A percentile compares a stretch with the other conserved stretches of the same genome.
These are phyloP conservation scores for Willowsia nigromaculata DNA, from an alignment of 2,888 invertebrate species.

Conservation along the genomic window DNA sequence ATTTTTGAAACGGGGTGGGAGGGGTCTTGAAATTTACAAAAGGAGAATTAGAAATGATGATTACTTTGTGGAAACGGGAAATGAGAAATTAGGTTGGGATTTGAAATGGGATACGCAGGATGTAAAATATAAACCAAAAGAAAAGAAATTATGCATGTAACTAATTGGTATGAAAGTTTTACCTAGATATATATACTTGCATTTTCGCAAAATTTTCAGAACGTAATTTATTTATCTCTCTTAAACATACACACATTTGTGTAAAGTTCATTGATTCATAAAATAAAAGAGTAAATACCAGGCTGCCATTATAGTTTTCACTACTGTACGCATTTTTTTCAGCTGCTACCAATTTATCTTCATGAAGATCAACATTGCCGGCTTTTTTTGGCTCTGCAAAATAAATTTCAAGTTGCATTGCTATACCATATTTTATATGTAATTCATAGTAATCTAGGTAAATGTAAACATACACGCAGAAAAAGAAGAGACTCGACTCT, in stretches of 20 bases:
- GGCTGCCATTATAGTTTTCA: neutral
- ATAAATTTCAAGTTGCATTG: neutral
- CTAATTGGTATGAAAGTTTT: too few relatives aligned
- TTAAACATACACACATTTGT: neutral
- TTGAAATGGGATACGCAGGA: neutral
- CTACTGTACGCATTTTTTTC: neutral
- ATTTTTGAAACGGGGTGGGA: too few relatives aligned
- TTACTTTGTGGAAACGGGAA: neutral
- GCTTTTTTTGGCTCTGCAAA: neutral
- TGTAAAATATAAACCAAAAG: neutral
- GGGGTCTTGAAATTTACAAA: too few relatives aligned
- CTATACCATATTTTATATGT: too few relatives aligned
- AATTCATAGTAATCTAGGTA: too few relatives aligned
- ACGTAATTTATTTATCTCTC: neutral
- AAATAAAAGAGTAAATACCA: neutral
- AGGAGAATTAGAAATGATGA: too few relatives aligned
- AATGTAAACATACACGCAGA: too few relatives aligned
- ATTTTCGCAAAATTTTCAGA: neutral
- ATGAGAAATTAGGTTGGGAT: neutral
- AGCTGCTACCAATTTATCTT: constrained; percentile 31
- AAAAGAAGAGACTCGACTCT: too few relatives aligned
- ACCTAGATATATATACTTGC: too few relatives aligned
- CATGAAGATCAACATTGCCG: neutral
- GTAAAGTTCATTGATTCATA: constrained; percentile 4
- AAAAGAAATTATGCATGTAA: neutral